Evolutionary conservation across 2,113 vertebrate species (phyloP).

Genomic region (Arizona elegans): DNA sequence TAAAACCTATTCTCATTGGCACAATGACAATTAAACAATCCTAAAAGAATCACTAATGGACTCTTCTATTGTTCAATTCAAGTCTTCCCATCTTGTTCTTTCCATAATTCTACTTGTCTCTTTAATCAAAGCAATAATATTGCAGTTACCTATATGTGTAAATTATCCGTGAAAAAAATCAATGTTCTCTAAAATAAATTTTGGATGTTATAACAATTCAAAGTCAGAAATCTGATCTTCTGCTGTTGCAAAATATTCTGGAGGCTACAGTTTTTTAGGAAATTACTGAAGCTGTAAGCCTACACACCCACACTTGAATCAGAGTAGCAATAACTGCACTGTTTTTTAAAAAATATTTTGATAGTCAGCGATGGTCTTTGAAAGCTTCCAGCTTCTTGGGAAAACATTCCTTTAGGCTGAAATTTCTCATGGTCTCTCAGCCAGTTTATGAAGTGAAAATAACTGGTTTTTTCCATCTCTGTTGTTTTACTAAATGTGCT

Average conservation of each 20-base stretch:
- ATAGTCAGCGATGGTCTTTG: not conserved
- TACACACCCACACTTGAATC: slow-evolving; percentile 17
- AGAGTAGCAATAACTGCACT: not conserved
- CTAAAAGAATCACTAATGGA: not conserved
- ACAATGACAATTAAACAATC: not conserved
- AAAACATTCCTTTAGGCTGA: slow-evolving; percentile 21
- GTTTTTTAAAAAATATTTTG: slow-evolving; percentile 22
- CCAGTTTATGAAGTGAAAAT: not conserved
- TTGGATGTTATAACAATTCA: not conserved
- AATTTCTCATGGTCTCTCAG: slow-evolving; percentile 47
- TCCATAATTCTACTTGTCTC: not conserved
- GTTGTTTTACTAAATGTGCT: not conserved
- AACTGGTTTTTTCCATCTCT: not conserved
- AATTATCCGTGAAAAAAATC: not conserved
- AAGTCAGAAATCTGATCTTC: not conserved
- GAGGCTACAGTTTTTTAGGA: not conserved
- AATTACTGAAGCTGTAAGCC: accelerated
- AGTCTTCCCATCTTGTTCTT: accelerated
- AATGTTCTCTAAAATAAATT: not conserved
- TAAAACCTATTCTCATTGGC: not conserved
- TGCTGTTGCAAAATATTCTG: not conserved
- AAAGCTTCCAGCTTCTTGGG: slow-evolving; percentile 18
- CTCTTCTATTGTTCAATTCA: accelerated
- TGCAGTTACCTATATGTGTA: accelerated
- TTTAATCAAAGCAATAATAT: not conserved